These are phyloP conservation scores for Cynaeus angustus DNA, from an alignment of 2,888 invertebrate species.

Conservation along the genomic window DNA sequence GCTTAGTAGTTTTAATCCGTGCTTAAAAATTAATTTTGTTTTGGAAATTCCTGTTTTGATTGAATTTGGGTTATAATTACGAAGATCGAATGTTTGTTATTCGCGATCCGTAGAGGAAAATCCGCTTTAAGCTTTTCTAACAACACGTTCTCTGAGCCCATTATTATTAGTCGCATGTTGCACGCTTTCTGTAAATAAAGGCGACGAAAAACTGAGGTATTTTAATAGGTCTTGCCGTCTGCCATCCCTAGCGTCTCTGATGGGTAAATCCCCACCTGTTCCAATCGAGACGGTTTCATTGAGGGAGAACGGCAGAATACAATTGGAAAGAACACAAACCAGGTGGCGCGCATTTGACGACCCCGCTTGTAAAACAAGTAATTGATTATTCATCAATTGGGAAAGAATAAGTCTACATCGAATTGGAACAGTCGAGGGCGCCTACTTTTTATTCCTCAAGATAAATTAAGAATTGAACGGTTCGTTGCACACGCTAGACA, in stretches of 20 bases:
- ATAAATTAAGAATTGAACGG: conserved; percentile 71
- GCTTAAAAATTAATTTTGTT: conserved; percentile 44
- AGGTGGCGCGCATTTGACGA: conserved; percentile 69
- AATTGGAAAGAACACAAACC: conserved; percentile 69
- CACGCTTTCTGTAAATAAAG: conserved; percentile 48
- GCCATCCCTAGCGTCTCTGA: conserved; percentile 51
- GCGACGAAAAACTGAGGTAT: conserved; percentile 34
- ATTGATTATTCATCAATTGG: conserved; percentile 73
- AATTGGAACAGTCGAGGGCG: conserved; percentile 47
- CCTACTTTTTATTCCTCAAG: conserved; percentile 60
- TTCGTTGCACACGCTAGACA: conserved; percentile 67
- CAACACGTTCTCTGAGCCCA: conserved; percentile 36
- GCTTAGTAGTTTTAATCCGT: conserved; percentile 31
- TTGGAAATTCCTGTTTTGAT: conserved; percentile 39
- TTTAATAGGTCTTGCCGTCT: conserved; percentile 39
- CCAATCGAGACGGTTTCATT: conserved; percentile 66
- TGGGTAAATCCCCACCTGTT: conserved; percentile 48
- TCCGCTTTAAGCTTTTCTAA: conserved; percentile 47
- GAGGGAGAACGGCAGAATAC: conserved; percentile 66
- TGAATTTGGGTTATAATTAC: conserved; percentile 35
- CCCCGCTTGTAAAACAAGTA: conserved; percentile 71
- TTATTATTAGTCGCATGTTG: conserved; percentile 43
- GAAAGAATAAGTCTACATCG: conserved; percentile 67
- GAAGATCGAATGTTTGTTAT: conserved; percentile 39
- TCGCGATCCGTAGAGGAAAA: conserved; percentile 31